Percentiles rank a stretch among this genome's conserved stretches.
Conservation (phyloP, 2,113 vertebrate species). For the Siphamia tubifer region DNA sequence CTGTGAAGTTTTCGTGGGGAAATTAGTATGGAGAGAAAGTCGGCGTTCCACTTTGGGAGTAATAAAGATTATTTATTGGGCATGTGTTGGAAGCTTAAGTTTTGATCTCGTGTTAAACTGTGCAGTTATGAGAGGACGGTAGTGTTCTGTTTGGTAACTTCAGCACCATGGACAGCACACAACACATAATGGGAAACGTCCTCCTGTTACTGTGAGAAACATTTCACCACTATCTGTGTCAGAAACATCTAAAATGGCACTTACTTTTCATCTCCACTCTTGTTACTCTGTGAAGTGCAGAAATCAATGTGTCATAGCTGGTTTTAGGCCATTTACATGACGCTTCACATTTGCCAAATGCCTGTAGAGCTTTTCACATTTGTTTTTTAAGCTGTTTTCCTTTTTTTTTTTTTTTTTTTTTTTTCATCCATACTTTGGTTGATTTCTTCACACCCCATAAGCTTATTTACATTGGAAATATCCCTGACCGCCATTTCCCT, state of each 20-base stretch:
- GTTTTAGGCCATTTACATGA: background rate
- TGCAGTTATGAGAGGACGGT: background rate
- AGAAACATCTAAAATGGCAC: background rate
- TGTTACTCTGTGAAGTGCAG: background rate
- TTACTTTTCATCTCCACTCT: background rate
- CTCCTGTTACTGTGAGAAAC: background rate
- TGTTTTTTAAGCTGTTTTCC: background rate
- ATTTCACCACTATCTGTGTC: background rate
- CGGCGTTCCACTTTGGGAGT: background rate
- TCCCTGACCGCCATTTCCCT: background rate
- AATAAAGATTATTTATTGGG: background rate
- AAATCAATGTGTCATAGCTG: background rate
- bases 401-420: background rate
- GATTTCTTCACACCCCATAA: background rate
- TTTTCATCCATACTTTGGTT: background rate
- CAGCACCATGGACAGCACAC: constrained; percentile 30
- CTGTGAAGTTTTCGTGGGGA: background rate
- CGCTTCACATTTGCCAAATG: background rate
- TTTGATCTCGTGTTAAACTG: background rate
- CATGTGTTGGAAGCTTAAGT: background rate
- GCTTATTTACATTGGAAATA: constrained; percentile 15
- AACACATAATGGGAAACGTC: too few species aligned
- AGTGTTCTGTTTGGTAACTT: background rate
- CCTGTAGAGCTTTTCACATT: background rate
- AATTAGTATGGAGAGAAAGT: background rate